Evolutionary conservation across 2,113 vertebrate genomes (phyloP).

Genomic region (Macroglossus sobrinus): DNA sequence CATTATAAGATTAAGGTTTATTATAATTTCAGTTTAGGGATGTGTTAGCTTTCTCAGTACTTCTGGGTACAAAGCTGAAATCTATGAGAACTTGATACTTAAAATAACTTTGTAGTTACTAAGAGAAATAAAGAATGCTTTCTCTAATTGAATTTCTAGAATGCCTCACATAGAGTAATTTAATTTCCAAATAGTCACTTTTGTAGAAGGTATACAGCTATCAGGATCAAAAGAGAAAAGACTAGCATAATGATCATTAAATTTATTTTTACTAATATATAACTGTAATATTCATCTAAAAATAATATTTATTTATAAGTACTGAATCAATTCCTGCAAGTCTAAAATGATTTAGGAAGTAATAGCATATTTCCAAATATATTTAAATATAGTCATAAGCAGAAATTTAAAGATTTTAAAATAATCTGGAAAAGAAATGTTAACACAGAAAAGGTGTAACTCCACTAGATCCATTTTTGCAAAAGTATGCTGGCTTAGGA

Average conservation of each 20-base stretch:
- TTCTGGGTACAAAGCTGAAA: not conserved
- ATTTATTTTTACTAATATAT: slow-evolving; percentile 12
- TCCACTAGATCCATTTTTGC: not conserved
- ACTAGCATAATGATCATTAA: not conserved
- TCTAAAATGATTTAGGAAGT: not conserved
- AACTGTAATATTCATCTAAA: not conserved
- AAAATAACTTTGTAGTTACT: slow-evolving; percentile 11
- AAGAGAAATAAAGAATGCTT: not conserved
- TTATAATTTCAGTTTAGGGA: not conserved
- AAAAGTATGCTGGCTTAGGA: not conserved
- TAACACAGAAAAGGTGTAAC: not conserved
- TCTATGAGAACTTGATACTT: not conserved
- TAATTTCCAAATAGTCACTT: not conserved
- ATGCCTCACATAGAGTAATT: not conserved
- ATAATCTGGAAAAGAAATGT: not conserved
- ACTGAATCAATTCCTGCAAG: not conserved
- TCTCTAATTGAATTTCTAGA: slow-evolving; percentile 11
- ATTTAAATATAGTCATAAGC: not conserved
- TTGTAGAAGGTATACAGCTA: not conserved
- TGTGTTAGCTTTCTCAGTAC: not conserved
- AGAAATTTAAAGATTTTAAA: not conserved
- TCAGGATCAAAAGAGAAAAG: slow-evolving; percentile 11
- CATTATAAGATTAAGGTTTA: not conserved
- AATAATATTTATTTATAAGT: not conserved
- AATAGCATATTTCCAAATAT: not conserved